Evolutionary conservation across 2,113 vertebrate genomes (phyloP), one percentile per base, ranked within the genome.

Genomic region (Pomatorhinus ruficollis): DNA sequence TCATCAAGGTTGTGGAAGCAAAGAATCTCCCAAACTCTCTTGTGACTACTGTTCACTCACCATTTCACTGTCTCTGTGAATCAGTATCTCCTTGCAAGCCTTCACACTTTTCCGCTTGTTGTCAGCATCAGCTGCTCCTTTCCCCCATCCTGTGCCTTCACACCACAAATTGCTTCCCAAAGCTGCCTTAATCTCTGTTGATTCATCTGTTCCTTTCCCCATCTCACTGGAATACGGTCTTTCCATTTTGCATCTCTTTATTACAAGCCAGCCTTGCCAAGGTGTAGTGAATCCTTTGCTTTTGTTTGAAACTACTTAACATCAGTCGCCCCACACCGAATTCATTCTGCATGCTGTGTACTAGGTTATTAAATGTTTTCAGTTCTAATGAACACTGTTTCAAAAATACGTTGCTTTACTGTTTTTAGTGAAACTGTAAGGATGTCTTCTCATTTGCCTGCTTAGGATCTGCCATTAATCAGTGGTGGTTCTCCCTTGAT

Each of bases 201-300:
- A 53, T 71, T 79, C 20, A 28, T 61, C 31, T 83, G 0, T 42
- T 63, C 24, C 20, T 42, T 88, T 94, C 33, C 14, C 27, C 11
- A 23, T 68, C 18, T 76, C 35, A 24, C 39, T 85, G 76, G 33
- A 79, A 59, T 45, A 23, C 0, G 0, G 2, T 68, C 20, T 56
- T 89, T 83, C 57, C 22, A 37, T 47, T 91, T 86, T 72, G 19
- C 3, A 5, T 57, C 24, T 61, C 31, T 31, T 14, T n/a, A 21
- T 44, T 77, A 37, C 20, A 44, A 64, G 30, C 27, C 22, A 15
- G 10, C 40, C 71, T 88, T 85, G 47, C 28, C 35, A 56, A 52
- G 21, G 8, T 52, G 33, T 89, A 1, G 35, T 27, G 59, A 92
- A 64, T 72, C 11, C 42, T 72, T 88, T 72, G 9, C 18, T 60